Conservation (phyloP, 2,888 invertebrate genomes). For the Drymonia ruficornis region DNA sequence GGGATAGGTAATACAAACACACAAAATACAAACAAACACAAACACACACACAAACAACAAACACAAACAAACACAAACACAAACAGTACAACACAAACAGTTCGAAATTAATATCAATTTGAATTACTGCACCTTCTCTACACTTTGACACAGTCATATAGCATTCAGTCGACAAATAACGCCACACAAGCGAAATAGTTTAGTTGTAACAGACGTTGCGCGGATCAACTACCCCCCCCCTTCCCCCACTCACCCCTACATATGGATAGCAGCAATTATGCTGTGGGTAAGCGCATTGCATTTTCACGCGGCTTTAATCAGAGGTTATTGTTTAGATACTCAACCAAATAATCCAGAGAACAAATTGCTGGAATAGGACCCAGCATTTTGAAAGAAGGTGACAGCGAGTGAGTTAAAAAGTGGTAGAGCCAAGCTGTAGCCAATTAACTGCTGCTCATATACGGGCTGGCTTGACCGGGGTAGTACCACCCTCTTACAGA, state of each 20-base stretch:
- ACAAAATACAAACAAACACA: too few species aligned
- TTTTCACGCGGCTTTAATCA: neutral
- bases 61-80: neutral
- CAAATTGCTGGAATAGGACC: too few species aligned
- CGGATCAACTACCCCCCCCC: neutral
- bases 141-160: neutral
- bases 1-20: too few species aligned
- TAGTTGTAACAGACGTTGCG: neutral
- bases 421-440: too few species aligned
- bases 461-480: too few species aligned
- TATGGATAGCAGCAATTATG: neutral
- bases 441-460: too few species aligned
- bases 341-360: neutral
- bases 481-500: too few species aligned
- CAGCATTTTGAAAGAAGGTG: too few species aligned
- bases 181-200: conserved; percentile 4
- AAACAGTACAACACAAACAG: too few species aligned
- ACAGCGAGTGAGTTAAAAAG: too few species aligned
- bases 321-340: neutral
- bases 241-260: neutral
- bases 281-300: neutral
- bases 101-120: neutral
- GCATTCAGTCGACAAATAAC: neutral
- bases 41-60: too few species aligned
- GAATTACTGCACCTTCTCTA: neutral